Evolutionary conservation across 1,140 invertebrate genomes (phyloP), one percentile per base, ranked within the genome.

Genomic region (Drosophila lacteicornis): DNA sequence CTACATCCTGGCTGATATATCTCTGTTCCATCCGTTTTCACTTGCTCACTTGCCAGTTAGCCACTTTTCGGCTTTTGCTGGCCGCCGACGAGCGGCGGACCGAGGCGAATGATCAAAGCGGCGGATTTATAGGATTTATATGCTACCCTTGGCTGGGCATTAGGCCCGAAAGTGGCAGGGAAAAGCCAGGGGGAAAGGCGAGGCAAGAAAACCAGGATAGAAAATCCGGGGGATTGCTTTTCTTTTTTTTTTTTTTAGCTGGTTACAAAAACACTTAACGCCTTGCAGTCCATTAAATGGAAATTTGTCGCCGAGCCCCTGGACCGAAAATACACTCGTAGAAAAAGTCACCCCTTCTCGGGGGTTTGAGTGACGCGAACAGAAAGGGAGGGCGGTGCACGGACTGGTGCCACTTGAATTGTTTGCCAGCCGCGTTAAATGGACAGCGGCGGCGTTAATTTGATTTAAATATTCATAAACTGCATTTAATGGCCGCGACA

Each of bases 391-490:
- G 27, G 43, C 33, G 43, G 30, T n/a, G 4, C 7, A 9, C 9
- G 33, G 33, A 11, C 33, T 36, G 33, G 33, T 30, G 36, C 66
- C 62, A 62, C 59, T 80, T 75, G 79, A 77, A 62, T 85, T 84
- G 81, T 78, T 80, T 79, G 76, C 47, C 74, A 59, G 63, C 25
- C 43, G 61, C 74, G 77, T 62, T 81, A 83, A 80, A 70, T 67
- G 71, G 63, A 70, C 57, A 70, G 57, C 61, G 69, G 69, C 50
- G 63, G 68, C 49, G 68, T 83, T 80, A 87, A 87, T 88, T 87
- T 83, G 84, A 87, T 88, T 83, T 87, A 88, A 87, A 87, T 88
- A 87, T 87, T 87, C 83, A 87, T 87, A 83, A 87, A 87, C 83
- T 87, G 83, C 80, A 87, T 83, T 87, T 75, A 88, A 88, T 68